Conservation (phyloP, 2,113 vertebrate genomes). For the Rana temporaria region DNA sequence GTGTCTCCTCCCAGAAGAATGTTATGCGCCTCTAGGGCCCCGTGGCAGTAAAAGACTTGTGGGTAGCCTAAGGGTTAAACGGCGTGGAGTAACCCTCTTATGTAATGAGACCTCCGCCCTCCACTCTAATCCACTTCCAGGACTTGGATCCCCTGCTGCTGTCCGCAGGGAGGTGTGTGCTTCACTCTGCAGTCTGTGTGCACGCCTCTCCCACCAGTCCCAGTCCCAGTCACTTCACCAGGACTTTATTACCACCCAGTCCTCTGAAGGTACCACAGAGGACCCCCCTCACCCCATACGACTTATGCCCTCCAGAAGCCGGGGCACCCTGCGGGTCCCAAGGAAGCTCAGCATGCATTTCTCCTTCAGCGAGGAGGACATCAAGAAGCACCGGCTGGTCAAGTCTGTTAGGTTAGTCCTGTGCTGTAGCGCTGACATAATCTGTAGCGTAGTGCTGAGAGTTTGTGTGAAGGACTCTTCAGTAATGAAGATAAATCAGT, state of each 20-base stretch:
- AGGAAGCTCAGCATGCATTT: constrained; percentile 61
- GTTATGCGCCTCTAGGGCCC: too few relatives aligned
- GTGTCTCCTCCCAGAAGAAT: too few relatives aligned
- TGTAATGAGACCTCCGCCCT: constrained; percentile 30
- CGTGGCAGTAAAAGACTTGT: too few relatives aligned
- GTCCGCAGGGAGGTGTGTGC: not conserved
- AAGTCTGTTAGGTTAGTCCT: constrained; percentile 70
- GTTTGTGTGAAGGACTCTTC: not conserved
- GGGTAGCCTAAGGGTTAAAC: constrained; percentile 23
- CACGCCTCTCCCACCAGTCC: constrained; percentile 20
- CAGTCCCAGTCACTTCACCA: not conserved
- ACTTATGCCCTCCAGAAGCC: constrained; percentile 60
- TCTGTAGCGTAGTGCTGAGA: not conserved
- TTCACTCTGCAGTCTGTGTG: constrained; percentile 29
- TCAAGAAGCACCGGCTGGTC: constrained; percentile 60
- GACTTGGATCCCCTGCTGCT: not conserved
- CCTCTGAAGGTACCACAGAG: constrained; percentile 8
- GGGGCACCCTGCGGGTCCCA: constrained; percentile 52
- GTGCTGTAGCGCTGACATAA: not conserved
- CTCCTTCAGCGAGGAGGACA: constrained; percentile 72
- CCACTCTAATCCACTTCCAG: constrained; percentile 31
- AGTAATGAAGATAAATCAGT: too few relatives aligned
- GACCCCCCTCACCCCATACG: not conserved
- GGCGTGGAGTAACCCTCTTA: constrained; percentile 19
- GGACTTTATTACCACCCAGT: not conserved